A percentile compares a stretch with the other conserved stretches of the same genome.
phyloP scores from a whole-genome alignment of 2,888 invertebrate genomes.

The Ptycholaimellus sp. region DNA sequence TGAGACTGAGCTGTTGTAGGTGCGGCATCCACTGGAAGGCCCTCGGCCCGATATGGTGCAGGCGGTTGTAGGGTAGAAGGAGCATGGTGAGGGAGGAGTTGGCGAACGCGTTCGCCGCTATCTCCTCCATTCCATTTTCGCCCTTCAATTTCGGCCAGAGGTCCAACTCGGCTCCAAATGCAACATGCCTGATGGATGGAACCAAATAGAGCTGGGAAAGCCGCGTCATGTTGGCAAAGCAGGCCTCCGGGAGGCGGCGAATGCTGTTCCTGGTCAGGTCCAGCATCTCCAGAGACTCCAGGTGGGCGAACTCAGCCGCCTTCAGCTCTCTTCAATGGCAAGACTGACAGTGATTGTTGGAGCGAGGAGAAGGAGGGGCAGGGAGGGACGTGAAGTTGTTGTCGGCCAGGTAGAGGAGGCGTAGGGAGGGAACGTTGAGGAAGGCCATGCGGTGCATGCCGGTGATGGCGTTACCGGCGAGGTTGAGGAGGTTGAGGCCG shows the following conservation, averaged over 20 bases:
- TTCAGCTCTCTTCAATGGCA: neutral
- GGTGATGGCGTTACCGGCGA: constrained; percentile 18
- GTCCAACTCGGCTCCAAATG: neutral
- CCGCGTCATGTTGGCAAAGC: constrained; percentile 14
- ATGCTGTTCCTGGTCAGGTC: constrained; percentile 16
- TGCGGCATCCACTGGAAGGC: constrained; percentile 14
- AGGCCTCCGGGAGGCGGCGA: constrained; percentile 8
- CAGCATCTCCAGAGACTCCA: constrained; percentile 20
- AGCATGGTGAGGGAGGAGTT: constrained; percentile 17
- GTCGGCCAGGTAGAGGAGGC: constrained; percentile 20
- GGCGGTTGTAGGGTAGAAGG: constrained; percentile 15
- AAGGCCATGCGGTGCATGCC: constrained; percentile 15
- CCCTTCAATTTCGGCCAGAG: neutral
- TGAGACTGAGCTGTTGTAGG: constrained; percentile 22
- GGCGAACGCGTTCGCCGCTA: constrained; percentile 17
- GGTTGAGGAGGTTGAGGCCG: constrained; percentile 19
- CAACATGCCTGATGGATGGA: neutral
- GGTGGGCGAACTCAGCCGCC: constrained; percentile 20
- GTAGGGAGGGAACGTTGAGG: constrained; percentile 22
- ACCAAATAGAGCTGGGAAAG: constrained; percentile 19
- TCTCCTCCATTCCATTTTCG: constrained; percentile 12
- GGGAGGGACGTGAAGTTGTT: constrained; percentile 14
- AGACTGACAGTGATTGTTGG: too few species aligned
- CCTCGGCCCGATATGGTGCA: constrained; percentile 12
- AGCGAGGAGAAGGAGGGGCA: too few species aligned